Conservation (phyloP, 2,113 vertebrate species). For the Sylvietta virens region DNA sequence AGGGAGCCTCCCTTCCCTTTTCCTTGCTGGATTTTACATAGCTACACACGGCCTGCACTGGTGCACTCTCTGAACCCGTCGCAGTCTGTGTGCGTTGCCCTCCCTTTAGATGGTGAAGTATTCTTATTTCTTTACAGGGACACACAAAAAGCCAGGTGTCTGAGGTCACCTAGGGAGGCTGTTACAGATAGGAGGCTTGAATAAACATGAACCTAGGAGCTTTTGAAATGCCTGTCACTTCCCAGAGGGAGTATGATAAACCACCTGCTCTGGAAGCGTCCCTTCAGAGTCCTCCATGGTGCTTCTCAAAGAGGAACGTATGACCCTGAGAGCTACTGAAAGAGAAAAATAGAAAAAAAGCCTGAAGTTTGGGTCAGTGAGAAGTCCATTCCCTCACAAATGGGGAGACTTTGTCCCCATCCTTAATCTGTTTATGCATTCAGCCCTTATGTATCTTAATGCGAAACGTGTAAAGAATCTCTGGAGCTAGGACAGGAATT, state of each 20-base stretch:
- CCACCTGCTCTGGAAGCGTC: background rate
- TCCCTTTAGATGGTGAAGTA: background rate
- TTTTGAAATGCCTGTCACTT: background rate
- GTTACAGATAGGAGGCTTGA: background rate
- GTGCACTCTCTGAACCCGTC: background rate
- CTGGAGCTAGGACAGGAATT: background rate
- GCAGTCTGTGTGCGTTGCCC: accelerated
- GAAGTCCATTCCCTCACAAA: background rate
- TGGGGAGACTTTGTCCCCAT: background rate
- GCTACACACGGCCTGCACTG: accelerated
- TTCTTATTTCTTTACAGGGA: background rate
- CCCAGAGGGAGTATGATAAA: background rate
- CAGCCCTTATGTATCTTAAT: background rate
- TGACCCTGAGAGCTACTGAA: background rate
- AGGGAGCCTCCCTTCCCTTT: background rate
- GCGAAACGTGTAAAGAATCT: background rate
- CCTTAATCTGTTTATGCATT: background rate
- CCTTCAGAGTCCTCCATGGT: background rate
- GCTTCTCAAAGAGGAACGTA: background rate
- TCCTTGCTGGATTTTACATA: background rate
- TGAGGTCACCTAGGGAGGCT: background rate
- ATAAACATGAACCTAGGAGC: background rate
- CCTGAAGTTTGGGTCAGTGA: background rate
- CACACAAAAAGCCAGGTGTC: background rate
- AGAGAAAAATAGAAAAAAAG: background rate